Evolutionary conservation across 1,140 invertebrate genomes (phyloP).

Genomic region (Pseudomyrmex sp.): DNA sequence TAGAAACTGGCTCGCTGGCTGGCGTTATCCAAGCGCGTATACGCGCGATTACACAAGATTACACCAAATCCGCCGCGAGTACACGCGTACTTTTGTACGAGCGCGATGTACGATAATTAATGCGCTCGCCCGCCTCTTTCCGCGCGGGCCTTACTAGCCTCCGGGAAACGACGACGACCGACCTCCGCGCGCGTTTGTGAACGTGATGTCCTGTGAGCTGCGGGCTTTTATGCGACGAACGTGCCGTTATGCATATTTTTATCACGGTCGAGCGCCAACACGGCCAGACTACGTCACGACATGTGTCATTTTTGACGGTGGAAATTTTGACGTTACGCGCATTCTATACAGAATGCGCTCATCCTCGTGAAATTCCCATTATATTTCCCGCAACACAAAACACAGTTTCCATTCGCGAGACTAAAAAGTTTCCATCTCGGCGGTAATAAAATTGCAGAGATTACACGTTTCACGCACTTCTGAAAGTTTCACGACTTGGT

Average conservation of each 20-base stretch:
- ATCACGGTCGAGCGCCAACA: neutral
- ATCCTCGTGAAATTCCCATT: neutral
- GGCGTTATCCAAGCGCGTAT: constrained; percentile 58
- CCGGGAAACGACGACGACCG: neutral
- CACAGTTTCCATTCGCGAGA: neutral
- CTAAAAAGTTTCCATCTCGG: neutral
- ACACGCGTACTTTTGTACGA: constrained; percentile 34
- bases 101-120: constrained; percentile 35
- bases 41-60: constrained; percentile 59
- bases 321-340: neutral
- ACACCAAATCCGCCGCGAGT: constrained; percentile 20
- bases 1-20: constrained; percentile 47
- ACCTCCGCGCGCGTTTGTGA: neutral
- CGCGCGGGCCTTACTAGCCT: neutral
- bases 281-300: neutral
- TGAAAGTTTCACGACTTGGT: too few relatives aligned
- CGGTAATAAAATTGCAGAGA: neutral
- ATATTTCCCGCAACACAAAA: neutral
- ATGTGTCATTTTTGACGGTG: neutral
- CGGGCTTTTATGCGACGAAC: neutral
- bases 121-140: neutral
- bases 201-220: neutral
- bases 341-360: too few relatives aligned
- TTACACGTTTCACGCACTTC: too few relatives aligned
- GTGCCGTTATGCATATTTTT: neutral